These are phyloP conservation scores for Tinamus major DNA, from an alignment of 2,797 vertebrate genomes.

Conservation along the genomic window DNA sequence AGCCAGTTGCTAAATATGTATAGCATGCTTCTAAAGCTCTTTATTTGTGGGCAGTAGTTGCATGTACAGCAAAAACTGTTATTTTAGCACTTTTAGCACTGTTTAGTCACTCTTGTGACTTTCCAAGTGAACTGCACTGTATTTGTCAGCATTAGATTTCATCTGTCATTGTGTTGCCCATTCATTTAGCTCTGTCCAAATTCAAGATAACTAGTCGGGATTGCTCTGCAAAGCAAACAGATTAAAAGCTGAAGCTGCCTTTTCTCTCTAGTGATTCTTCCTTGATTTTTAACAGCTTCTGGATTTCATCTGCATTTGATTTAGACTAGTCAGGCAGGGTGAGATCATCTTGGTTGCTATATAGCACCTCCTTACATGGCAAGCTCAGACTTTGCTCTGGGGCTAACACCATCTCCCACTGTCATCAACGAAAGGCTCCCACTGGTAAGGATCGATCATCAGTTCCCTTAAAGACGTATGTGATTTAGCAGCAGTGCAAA, in stretches of 20 bases:
- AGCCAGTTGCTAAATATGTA: background rate
- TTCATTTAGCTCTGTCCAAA: background rate
- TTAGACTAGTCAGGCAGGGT: background rate
- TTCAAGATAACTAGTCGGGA: background rate
- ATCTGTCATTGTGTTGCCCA: background rate
- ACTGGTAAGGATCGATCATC: background rate
- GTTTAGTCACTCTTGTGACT: background rate
- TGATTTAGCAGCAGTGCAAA: background rate
- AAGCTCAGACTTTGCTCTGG: background rate
- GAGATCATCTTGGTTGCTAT: background rate
- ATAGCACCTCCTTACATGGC: background rate
- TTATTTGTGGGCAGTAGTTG: background rate
- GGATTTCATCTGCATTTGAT: background rate
- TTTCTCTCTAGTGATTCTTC: background rate
- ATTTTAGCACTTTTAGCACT: background rate
- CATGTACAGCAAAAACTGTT: background rate
- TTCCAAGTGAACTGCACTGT: background rate
- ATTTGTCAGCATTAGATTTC: background rate
- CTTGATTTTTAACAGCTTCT: background rate
- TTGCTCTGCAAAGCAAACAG: background rate
- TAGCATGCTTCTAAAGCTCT: background rate
- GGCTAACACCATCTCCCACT: background rate
- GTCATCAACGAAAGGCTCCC: background rate
- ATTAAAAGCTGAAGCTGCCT: background rate
- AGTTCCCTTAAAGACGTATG: rapidly evolving